Conservation (phyloP, 2,113 vertebrate species). For the Rhinogobius similis region DNA sequence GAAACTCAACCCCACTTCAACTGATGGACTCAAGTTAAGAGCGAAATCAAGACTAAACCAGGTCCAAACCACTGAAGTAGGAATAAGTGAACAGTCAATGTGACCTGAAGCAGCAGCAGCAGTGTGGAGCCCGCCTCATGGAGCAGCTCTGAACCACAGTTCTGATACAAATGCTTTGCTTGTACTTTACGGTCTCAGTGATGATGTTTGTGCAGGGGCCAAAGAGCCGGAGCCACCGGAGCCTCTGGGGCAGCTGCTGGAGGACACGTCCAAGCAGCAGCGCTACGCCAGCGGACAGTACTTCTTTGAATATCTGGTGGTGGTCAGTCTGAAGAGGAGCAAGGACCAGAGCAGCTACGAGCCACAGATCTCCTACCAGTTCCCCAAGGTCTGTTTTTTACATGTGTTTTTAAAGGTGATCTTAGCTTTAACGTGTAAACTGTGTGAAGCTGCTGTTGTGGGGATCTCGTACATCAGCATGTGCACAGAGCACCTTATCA, state of each 20-base stretch:
- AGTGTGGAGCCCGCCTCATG: neutral
- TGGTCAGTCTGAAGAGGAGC: conserved; percentile 87
- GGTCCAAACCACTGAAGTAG: neutral
- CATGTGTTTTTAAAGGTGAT: neutral
- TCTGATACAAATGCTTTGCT: neutral
- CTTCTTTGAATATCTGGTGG: conserved; percentile 95
- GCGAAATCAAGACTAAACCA: neutral
- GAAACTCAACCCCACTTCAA: too few species aligned
- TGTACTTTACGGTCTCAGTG: neutral
- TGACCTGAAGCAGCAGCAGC: too few species aligned
- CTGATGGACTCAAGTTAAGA: too few species aligned
- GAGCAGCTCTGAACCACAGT: neutral
- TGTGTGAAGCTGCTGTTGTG: neutral
- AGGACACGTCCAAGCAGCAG: conserved; percentile 56
- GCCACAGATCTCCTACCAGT: conserved; percentile 92
- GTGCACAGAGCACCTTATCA: neutral
- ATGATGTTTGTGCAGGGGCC: conserved; percentile 26
- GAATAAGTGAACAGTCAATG: too few species aligned
- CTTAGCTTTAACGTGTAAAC: neutral
- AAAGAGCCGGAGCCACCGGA: conserved; percentile 44
- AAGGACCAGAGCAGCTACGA: conserved; percentile 76
- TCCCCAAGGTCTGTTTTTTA: conserved; percentile 87
- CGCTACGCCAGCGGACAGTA: conserved; percentile 82
- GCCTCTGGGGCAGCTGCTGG: neutral
- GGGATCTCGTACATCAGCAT: neutral